These are phyloP conservation scores for Eufriesea mexicana DNA, from an alignment of 1,140 invertebrate genomes.

Conservation along the genomic window DNA sequence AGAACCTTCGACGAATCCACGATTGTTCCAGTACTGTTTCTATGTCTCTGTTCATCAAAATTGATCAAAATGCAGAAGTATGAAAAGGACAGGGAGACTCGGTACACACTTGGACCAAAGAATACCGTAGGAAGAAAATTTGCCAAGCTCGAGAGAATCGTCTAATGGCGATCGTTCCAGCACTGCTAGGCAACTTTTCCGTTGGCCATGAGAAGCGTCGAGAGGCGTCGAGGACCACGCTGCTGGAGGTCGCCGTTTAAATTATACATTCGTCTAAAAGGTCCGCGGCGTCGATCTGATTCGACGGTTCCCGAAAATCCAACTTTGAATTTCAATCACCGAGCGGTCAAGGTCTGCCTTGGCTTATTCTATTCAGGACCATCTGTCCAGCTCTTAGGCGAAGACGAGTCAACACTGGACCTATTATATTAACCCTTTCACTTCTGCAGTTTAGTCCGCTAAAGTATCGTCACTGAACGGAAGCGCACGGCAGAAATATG, in stretches of 20 bases:
- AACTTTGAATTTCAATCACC: constrained; percentile 75
- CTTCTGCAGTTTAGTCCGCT: too few species aligned
- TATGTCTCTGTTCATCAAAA: too few species aligned
- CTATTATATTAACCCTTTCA: too few species aligned
- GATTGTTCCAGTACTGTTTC: too few species aligned
- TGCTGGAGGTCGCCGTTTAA: constrained; percentile 66
- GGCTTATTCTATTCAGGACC: constrained; percentile 40
- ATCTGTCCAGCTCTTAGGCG: neutral
- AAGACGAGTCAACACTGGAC: neutral
- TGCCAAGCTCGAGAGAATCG: too few species aligned
- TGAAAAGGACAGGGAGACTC: too few species aligned
- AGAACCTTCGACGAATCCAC: too few species aligned
- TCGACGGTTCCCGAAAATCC: constrained; percentile 64
- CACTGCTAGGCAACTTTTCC: neutral
- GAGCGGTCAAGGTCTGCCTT: constrained; percentile 65
- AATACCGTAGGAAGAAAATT: too few species aligned
- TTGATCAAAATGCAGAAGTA: too few species aligned
- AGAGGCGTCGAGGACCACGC: constrained; percentile 63
- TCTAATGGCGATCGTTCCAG: neutral
- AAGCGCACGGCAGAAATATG: too few species aligned
- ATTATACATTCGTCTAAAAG: constrained; percentile 74
- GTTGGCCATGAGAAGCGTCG: constrained; percentile 8
- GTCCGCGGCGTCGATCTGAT: constrained; percentile 68
- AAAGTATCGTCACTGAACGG: too few species aligned
- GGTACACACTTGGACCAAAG: too few species aligned